Evolutionary conservation across 2,797 vertebrate genomes (phyloP), one percentile per base, ranked within the genome.

Genomic region (Cynopterus sphinx): DNA sequence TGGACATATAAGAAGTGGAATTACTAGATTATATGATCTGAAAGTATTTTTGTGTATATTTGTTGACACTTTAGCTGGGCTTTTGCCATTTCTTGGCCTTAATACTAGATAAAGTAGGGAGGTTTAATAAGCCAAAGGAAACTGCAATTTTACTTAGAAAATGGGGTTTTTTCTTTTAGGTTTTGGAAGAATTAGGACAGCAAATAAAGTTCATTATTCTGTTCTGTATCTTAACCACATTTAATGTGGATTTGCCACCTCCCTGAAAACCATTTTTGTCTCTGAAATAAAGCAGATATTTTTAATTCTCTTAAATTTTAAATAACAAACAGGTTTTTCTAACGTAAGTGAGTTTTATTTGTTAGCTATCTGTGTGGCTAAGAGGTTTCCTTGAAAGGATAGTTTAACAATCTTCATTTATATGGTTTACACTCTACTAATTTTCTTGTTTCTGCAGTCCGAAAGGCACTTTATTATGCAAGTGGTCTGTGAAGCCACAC

Each of bases 381-480:
- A 33, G 7, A 10, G 19, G 61, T 65, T 85, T 91, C 17, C 3
- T 85, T 70, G 19, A 16, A 0, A 6, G 17, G 61, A 55, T 51
- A 87, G 53, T 46, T 4, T 63, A 55, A 67, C 19, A 51, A 2
- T 71, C 26, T 17, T 87, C 5, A 6, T 3, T 0, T 73, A 19
- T 51, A 15, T 78, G 21, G 11, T 17, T 88, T 15, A 55, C 4
- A 1, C 17, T 21, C 0, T 91, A 46, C 16, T 97, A 75, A 98
- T 31, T 3, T 10, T 91, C 10, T 94, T 88, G n/a, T 43, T 97
- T 21, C 68, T 98, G 6, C 97, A 99, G 99, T 99, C 99, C 49
- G 99, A 99, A 98, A 99, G 99, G 97, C 99, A 99, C 98, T 99
- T 99, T 99, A 99, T 99, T 98, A 99, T 99, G 99, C 99, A 99